Conservation (phyloP, 2,797 vertebrate species). For the Oophaga sylvatica region DNA sequence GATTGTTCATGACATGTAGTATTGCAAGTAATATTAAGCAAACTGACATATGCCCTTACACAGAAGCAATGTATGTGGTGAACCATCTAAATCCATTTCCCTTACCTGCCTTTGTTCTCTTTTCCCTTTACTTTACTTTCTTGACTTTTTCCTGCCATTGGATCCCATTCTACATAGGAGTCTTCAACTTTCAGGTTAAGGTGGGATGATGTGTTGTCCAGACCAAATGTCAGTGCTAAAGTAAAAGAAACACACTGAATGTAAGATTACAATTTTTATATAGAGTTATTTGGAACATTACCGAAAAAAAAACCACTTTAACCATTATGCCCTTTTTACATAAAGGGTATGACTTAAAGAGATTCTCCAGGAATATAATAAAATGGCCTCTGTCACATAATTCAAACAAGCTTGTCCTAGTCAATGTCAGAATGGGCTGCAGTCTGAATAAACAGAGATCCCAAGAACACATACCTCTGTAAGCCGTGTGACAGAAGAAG, state of each 20-base stretch:
- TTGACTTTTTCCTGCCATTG: conserved; percentile 87
- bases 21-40: neutral
- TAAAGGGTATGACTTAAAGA: no score
- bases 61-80: neutral
- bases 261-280: neutral
- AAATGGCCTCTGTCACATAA: no score
- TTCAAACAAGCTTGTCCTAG: no score
- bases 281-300: neutral
- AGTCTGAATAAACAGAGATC: no score
- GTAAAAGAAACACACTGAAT: conserved; percentile 62
- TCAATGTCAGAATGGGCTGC: no score
- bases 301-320: neutral
- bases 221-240: conserved; percentile 84
- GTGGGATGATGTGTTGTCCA: conserved; percentile 87
- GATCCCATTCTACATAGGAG: conserved; percentile 87
- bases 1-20: neutral
- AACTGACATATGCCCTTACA: conserved; percentile 23
- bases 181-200: conserved; percentile 89
- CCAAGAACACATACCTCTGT: no score
- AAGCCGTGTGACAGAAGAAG: no score
- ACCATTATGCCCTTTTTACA: no score
- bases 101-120: conserved; percentile 90
- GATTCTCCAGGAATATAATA: neutral
- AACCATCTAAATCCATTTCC: conserved; percentile 3
- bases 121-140: conserved; percentile 87